phyloP scores from a whole-genome alignment of 2,797 vertebrate genomes.

The Cuniculus paca region DNA sequence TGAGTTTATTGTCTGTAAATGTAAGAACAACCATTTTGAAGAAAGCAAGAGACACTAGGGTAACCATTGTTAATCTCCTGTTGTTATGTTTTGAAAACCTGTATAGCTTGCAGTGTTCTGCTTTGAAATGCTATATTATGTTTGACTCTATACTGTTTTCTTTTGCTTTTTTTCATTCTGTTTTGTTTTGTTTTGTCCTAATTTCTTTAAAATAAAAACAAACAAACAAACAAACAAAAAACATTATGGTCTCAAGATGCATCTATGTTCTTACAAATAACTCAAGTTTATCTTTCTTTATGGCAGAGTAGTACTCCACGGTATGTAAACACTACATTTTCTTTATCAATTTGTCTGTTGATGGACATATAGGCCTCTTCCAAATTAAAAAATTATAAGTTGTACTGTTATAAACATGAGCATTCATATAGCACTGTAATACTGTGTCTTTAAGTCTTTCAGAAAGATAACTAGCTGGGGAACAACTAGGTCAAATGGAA shows the following conservation, averaged over 20 bases:
- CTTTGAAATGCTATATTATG: too few relatives aligned
- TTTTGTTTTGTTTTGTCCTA: too few relatives aligned
- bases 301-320: background rate
- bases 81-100: too few relatives aligned
- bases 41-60: too few relatives aligned
- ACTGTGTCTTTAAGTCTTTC: background rate
- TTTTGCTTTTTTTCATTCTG: too few relatives aligned
- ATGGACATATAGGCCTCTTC: background rate
- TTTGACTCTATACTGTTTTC: too few relatives aligned
- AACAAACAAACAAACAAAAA: too few relatives aligned
- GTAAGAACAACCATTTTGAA: too few relatives aligned
- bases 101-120: too few relatives aligned
- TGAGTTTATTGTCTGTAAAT: too few relatives aligned
- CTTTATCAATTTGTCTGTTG: background rate
- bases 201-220: too few relatives aligned
- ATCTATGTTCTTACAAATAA: background rate
- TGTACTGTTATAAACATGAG: background rate
- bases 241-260: background rate
- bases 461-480: background rate
- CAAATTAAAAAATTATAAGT: background rate
- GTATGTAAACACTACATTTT: background rate
- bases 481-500: background rate
- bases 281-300: background rate
- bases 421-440: background rate
- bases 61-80: too few relatives aligned